A percentile compares a stretch with the other conserved stretches of the same genome.
Conservation (phyloP, 2,888 invertebrate species). For the Blera fallax region DNA sequence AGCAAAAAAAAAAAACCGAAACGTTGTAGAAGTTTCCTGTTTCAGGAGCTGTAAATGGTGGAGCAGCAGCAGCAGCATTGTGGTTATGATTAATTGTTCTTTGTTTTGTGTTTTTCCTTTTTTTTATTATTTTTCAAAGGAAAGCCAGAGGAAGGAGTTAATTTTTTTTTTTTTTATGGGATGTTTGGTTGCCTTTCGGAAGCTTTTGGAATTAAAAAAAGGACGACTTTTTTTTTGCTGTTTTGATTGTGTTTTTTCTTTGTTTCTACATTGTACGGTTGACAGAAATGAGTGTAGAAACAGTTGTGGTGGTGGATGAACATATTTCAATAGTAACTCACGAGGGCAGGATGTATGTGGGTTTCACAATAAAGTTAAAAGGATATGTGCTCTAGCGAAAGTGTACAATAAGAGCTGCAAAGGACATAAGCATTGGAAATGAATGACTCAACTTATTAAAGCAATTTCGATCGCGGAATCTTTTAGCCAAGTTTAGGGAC, state of each 20-base stretch:
- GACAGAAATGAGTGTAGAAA: neutral
- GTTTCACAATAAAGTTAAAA: no score
- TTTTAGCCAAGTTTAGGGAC: no score
- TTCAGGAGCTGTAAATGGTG: conserved; percentile 35
- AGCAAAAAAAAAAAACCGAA: conserved; percentile 3
- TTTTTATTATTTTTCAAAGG: neutral
- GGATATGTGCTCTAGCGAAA: no score
- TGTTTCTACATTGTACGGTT: neutral
- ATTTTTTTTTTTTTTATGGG: conserved; percentile 25
- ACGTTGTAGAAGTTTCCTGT: conserved; percentile 40
- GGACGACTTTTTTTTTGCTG: conserved; percentile 32
- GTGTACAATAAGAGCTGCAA: no score
- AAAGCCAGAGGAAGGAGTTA: conserved; percentile 27
- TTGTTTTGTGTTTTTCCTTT: conserved; percentile 9
- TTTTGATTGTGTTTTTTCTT: conserved; percentile 17
- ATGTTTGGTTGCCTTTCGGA: conserved; percentile 14
- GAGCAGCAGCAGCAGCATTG: conserved; percentile 34
- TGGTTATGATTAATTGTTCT: conserved; percentile 59
- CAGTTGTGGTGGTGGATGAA: neutral
- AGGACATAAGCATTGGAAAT: no score
- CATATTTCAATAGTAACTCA: neutral
- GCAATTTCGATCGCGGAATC: no score
- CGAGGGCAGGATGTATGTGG: neutral
- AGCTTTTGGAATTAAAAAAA: conserved; percentile 52
- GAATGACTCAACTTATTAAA: no score